phyloP scores from a whole-genome alignment of 2,797 vertebrate genomes.

The Spinibarbus caldwelli region DNA sequence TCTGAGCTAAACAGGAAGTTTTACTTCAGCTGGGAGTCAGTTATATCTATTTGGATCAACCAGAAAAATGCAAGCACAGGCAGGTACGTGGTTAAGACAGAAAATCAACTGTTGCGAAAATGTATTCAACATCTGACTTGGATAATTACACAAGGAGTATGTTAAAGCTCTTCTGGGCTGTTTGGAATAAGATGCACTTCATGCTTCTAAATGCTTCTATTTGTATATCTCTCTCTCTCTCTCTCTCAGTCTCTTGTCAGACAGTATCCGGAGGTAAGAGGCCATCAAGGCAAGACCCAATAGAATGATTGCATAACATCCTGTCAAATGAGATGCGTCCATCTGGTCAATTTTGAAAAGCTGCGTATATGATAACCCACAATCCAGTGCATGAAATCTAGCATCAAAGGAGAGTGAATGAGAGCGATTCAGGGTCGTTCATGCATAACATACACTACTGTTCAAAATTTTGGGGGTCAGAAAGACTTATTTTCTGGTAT shows the following conservation, averaged over 20 bases:
- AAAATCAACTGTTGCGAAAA: background rate
- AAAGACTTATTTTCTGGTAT: background rate
- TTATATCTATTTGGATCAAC: background rate
- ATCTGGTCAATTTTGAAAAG: constrained; percentile 4
- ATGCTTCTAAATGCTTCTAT: too few relatives aligned
- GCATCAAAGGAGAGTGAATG: background rate
- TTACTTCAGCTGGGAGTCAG: background rate
- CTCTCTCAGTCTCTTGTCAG: background rate
- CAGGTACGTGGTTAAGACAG: constrained; percentile 3
- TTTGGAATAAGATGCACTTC: background rate
- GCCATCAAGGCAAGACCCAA: background rate
- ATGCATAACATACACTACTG: background rate
- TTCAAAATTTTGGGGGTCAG: background rate
- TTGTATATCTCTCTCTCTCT: background rate
- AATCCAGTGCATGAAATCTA: constrained; percentile 3
- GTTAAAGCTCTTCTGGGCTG: background rate
- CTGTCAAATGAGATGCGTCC: constrained; percentile 2
- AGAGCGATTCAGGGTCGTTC: background rate
- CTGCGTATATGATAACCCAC: background rate
- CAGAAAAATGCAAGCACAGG: background rate
- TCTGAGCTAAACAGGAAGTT: constrained; percentile 10
- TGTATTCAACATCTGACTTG: background rate
- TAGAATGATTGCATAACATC: constrained; percentile 17
- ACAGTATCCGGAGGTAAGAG: background rate
- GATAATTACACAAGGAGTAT: background rate